A percentile compares a stretch with the other conserved stretches of the same genome.
Conservation (phyloP, 1,140 invertebrate genomes). For the Drosophila paulistorum region DNA sequence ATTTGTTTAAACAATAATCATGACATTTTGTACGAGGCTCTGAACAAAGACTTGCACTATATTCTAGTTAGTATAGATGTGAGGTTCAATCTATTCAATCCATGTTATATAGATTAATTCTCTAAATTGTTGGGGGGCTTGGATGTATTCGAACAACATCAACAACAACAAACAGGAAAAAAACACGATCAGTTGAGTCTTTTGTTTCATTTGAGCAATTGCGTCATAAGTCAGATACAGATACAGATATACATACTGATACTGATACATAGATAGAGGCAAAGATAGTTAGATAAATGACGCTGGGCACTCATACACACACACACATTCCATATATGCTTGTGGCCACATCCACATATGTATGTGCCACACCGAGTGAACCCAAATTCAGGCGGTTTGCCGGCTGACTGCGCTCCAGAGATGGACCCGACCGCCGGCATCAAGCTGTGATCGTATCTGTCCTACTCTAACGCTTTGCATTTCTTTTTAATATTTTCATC, state of each 20-base stretch:
- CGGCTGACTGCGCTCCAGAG: constrained; percentile 52
- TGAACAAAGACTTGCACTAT: background rate
- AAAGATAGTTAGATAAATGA: constrained; percentile 70
- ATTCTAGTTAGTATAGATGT: background rate
- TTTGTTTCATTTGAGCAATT: constrained; percentile 51
- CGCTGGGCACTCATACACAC: constrained; percentile 48
- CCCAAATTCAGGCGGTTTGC: constrained; percentile 35
- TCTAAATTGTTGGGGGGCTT: constrained; percentile 8
- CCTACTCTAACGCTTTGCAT: constrained; percentile 6
- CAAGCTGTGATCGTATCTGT: constrained; percentile 42
- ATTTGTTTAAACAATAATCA: background rate
- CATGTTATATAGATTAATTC: constrained; percentile 58
- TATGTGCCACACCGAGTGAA: constrained; percentile 14
- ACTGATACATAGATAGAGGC: constrained; percentile 20
- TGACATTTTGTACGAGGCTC: background rate
- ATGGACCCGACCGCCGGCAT: constrained; percentile 35
- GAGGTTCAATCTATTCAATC: too few species aligned
- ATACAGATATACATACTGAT: constrained; percentile 34
- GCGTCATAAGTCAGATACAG: constrained; percentile 65
- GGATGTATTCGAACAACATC: background rate
- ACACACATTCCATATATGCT: too few species aligned
- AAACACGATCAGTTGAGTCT: constrained; percentile 45
- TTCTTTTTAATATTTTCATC: background rate
- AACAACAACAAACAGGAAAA: background rate
- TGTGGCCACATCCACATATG: constrained; percentile 21